Evolutionary conservation across 1,140 invertebrate genomes (phyloP).

Genomic region (Teleogryllus occipitalis): DNA sequence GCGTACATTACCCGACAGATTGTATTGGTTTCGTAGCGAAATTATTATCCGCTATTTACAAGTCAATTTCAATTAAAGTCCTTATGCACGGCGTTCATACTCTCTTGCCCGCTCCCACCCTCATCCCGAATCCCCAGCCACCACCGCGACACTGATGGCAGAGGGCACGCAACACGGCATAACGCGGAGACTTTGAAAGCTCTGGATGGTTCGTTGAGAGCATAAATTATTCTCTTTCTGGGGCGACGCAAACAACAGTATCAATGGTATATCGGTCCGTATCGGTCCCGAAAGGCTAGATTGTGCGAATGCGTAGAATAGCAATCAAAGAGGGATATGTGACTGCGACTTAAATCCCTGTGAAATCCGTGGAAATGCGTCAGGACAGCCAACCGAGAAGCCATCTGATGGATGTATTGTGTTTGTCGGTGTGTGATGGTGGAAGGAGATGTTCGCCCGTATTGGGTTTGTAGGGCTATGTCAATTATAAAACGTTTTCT

Average conservation of each 20-base stretch:
- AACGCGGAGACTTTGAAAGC: no score
- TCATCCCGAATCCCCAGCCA: not conserved
- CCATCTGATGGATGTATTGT: no score
- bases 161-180: no score
- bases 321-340: not conserved
- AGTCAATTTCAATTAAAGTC: not conserved
- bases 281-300: not conserved
- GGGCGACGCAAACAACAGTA: not conserved
- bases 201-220: no score
- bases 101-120: not conserved
- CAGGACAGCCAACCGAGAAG: no score
- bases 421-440: no score
- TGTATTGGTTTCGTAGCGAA: not conserved
- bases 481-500: no score
- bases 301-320: not conserved
- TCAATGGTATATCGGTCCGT: no score
- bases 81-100: not conserved
- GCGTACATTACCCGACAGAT: not conserved
- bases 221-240: not conserved
- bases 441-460: no score
- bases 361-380: not conserved
- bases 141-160: no score
- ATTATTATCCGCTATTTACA: constrained; percentile 2
- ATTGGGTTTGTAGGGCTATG: no score
- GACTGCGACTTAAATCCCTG: not conserved